These are phyloP conservation scores for Brachypteracias leptosomus DNA, from an alignment of 2,113 vertebrate species.

Conservation along the genomic window DNA sequence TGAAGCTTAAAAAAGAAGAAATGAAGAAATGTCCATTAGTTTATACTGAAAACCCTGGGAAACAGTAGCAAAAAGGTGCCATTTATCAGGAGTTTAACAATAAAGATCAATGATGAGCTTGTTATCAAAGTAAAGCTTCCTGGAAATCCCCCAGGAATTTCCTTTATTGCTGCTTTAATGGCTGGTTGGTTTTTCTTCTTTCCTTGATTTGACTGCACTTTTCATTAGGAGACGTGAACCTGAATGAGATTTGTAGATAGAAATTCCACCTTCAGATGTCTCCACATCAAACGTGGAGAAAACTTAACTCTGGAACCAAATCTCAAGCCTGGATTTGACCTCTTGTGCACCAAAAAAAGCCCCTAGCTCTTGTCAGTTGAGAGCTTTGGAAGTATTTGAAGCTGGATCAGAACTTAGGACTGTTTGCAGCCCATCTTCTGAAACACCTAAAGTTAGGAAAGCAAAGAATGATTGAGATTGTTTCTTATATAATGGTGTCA, in stretches of 20 bases:
- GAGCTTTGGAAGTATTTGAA: neutral
- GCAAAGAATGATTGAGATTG: neutral
- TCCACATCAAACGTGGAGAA: neutral
- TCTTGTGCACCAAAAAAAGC: neutral
- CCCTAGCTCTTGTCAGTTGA: neutral
- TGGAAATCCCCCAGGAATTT: neutral
- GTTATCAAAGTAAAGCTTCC: neutral
- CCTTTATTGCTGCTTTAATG: neutral
- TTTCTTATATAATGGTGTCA: neutral
- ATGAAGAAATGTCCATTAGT: accelerated
- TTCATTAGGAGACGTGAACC: neutral
- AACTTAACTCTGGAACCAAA: neutral
- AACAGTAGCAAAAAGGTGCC: neutral
- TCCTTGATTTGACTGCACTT: neutral
- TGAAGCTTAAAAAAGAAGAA: neutral
- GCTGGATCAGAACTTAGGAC: neutral
- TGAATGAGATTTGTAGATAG: neutral
- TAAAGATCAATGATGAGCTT: neutral
- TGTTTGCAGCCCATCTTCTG: neutral
- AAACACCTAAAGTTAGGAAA: neutral
- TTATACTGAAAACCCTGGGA: neutral
- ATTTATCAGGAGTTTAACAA: neutral
- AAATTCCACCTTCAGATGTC: neutral
- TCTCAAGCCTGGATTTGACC: neutral
- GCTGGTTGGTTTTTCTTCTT: neutral